A percentile compares a stretch with the other conserved stretches of the same genome.
Conservation (phyloP, 92 coral and sea anemone species). For the Phenganax subtilis region DNA sequence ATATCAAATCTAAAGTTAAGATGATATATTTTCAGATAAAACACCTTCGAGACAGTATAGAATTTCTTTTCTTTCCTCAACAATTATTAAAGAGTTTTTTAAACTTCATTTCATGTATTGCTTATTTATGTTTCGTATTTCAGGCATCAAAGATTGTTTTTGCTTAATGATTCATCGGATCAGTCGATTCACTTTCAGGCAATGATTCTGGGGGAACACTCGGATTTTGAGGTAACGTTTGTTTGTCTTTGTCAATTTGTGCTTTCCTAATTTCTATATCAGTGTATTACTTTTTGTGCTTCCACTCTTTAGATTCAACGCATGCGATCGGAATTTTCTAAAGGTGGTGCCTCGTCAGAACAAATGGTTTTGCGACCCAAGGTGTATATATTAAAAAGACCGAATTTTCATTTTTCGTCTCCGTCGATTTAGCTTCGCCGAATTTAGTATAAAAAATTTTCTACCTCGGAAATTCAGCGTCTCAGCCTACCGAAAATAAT, state of each 20-base stretch:
- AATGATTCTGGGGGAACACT: constrained; percentile 74
- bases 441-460: too few relatives aligned
- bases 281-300: neutral
- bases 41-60: too few relatives aligned
- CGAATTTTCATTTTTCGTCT: neutral
- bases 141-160: constrained; percentile 77
- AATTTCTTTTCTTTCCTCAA: too few relatives aligned
- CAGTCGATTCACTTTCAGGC: constrained; percentile 79
- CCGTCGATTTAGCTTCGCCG: too few relatives aligned
- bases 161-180: constrained; percentile 70
- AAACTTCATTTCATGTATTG: too few relatives aligned
- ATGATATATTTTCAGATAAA: too few relatives aligned
- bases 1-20: too few relatives aligned
- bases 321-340: constrained; percentile 23
- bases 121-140: neutral
- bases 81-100: too few relatives aligned
- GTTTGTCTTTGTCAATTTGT: neutral
- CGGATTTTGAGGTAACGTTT: constrained; percentile 77
- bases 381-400: neutral
- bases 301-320: constrained; percentile 55
- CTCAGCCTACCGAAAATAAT: too few relatives aligned
- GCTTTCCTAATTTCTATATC: too few relatives aligned
- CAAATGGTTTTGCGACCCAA: constrained; percentile 33
- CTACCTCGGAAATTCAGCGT: too few relatives aligned
- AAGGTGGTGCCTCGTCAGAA: constrained; percentile 27